Percentiles rank a stretch among this genome's conserved stretches.
These are phyloP conservation scores for Nephrocerus scutellatus DNA, from an alignment of 2,888 invertebrate species.

Conservation along the genomic window DNA sequence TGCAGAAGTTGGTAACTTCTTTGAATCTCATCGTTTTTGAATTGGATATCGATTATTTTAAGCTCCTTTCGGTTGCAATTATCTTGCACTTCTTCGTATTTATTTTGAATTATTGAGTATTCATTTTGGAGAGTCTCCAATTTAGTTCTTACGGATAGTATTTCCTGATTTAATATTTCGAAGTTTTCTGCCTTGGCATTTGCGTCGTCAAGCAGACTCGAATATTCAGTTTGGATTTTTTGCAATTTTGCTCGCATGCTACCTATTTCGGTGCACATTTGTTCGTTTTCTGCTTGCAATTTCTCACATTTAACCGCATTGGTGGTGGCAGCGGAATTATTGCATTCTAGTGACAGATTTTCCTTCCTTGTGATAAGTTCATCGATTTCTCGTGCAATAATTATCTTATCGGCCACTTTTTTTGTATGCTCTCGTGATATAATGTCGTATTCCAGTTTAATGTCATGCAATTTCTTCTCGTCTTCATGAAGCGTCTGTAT, in stretches of 20 bases:
- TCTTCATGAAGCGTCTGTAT: slow-evolving; percentile 12
- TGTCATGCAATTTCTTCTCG: slow-evolving; percentile 16
- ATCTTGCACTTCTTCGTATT: slow-evolving; percentile 28
- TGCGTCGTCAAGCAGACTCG: slow-evolving; percentile 24
- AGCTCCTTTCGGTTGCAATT: slow-evolving; percentile 25
- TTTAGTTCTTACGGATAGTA: slow-evolving; percentile 15
- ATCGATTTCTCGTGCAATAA: slow-evolving; percentile 17
- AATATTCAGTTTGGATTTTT: slow-evolving; percentile 25
- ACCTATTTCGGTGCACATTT: slow-evolving; percentile 28
- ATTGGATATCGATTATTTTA: slow-evolving; percentile 28
- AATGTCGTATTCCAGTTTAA: slow-evolving; percentile 15
- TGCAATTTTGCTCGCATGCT: slow-evolving; percentile 26
- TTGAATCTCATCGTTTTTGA: slow-evolving; percentile 30
- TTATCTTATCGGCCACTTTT: slow-evolving; percentile 17
- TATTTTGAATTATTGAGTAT: slow-evolving; percentile 28
- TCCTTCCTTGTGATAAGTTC: slow-evolving; percentile 4
- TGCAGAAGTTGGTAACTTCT: slow-evolving; percentile 32
- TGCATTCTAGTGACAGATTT: too few relatives aligned
- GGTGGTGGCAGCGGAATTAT: too few relatives aligned
- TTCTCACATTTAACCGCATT: too few relatives aligned
- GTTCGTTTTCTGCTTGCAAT: slow-evolving; percentile 29
- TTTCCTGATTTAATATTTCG: slow-evolving; percentile 25
- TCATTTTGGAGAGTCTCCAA: slow-evolving; percentile 23
- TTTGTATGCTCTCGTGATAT: slow-evolving; percentile 16
- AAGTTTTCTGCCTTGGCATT: slow-evolving; percentile 27